Conservation (phyloP, 2,888 invertebrate genomes). For the Chrysopilus asiliformis region DNA sequence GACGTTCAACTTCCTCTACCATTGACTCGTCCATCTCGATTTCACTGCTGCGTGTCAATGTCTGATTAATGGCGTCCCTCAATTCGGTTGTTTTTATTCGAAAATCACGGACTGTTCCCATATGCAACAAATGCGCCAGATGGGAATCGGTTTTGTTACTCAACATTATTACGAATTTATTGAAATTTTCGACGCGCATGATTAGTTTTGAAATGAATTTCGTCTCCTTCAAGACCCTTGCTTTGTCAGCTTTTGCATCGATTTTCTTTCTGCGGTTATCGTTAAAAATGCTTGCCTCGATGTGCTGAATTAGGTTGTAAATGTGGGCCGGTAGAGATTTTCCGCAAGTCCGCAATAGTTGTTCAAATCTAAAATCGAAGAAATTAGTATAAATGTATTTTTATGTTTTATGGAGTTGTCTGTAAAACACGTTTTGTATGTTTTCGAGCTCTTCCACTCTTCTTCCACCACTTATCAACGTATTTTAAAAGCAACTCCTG, state of each 20-base stretch:
- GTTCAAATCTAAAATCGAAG: slow-evolving; percentile 36
- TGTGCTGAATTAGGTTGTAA: slow-evolving; percentile 41
- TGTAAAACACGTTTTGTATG: too few relatives aligned
- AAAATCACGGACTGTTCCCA: slow-evolving; percentile 48
- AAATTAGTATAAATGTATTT: background rate
- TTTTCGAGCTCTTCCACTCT: too few relatives aligned
- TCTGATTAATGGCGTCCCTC: slow-evolving; percentile 40
- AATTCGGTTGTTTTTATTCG: slow-evolving; percentile 41
- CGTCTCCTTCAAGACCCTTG: slow-evolving; percentile 44
- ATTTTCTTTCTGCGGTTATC: slow-evolving; percentile 23
- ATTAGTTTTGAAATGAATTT: slow-evolving; percentile 47
- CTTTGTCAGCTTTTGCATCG: slow-evolving; percentile 36
- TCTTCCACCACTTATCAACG: too few relatives aligned
- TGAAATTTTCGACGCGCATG: slow-evolving; percentile 48
- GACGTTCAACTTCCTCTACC: slow-evolving; percentile 2
- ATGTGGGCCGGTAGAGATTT: slow-evolving; percentile 41
- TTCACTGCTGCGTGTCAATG: slow-evolving; percentile 24
- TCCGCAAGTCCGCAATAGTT: slow-evolving; percentile 39
- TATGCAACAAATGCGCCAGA: slow-evolving; percentile 41
- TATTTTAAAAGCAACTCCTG: too few relatives aligned
- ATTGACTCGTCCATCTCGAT: slow-evolving; percentile 18
- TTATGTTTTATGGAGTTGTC: background rate
- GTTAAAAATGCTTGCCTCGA: slow-evolving; percentile 38
- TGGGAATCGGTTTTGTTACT: slow-evolving; percentile 42
- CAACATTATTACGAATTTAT: slow-evolving; percentile 42